phyloP scores from a whole-genome alignment of 2,888 invertebrate genomes.

The Temnothorax ravouxi region DNA sequence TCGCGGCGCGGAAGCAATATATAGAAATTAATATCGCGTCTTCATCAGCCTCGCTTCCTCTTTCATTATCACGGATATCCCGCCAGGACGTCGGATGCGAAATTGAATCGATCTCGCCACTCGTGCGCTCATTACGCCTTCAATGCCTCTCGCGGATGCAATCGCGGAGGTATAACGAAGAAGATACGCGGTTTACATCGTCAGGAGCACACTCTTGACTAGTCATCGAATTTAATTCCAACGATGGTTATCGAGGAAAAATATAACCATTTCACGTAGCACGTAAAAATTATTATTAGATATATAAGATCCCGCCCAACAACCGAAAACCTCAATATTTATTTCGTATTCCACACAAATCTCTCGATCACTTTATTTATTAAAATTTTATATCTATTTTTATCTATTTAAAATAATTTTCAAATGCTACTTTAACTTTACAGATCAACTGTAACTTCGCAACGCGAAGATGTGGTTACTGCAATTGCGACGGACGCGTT shows the following conservation, averaged over 20 bases:
- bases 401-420: background rate
- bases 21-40: conserved; percentile 52
- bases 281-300: background rate
- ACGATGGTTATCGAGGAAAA: background rate
- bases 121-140: conserved; percentile 7
- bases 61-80: conserved; percentile 47
- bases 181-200: background rate
- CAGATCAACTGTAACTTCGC: background rate
- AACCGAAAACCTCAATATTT: background rate
- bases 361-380: background rate
- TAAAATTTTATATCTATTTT: background rate
- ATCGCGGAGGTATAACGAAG: background rate
- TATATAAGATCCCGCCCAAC: background rate
- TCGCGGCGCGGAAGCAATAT: conserved; percentile 13
- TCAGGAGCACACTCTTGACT: background rate
- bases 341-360: background rate
- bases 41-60: conserved; percentile 46
- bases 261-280: background rate
- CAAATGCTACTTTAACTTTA: background rate
- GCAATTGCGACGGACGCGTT: background rate
- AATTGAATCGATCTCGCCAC: conserved; percentile 50
- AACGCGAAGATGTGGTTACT: background rate
- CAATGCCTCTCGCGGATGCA: conserved; percentile 16
- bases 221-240: conserved; percentile 12
- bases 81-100: conserved; percentile 12